A percentile compares a stretch with the other conserved stretches of the same genome.
These are phyloP conservation scores for Chamaetylas fuelleborni DNA, from an alignment of 2,113 vertebrate species.

Conservation along the genomic window DNA sequence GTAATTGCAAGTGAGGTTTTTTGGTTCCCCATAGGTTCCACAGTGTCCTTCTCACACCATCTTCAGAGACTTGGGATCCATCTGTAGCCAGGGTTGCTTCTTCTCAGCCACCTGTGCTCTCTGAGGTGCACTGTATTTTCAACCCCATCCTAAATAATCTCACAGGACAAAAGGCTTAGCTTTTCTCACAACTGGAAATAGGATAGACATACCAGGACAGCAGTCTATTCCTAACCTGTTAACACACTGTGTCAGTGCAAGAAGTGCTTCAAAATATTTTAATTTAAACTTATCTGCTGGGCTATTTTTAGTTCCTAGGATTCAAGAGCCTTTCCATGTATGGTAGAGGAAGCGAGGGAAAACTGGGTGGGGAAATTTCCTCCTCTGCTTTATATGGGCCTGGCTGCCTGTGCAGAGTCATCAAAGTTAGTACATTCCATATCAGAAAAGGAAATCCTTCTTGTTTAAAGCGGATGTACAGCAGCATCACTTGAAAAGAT, in stretches of 20 bases:
- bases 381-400: slow-evolving; percentile 47
- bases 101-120: background rate
- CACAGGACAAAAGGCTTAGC: background rate
- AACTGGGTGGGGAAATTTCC: slow-evolving; percentile 50
- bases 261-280: slow-evolving; percentile 59
- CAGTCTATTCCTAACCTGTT: background rate
- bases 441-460: slow-evolving; percentile 56
- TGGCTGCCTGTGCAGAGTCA: slow-evolving; percentile 21
- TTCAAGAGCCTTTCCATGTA: slow-evolving; percentile 46
- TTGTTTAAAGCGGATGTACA: slow-evolving; percentile 41
- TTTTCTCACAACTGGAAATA: background rate
- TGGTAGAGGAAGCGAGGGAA: slow-evolving; percentile 10
- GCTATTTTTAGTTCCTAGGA: slow-evolving; percentile 51
- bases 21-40: background rate
- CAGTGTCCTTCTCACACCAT: background rate
- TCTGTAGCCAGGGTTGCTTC: background rate
- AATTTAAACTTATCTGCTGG: slow-evolving; percentile 48
- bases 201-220: background rate
- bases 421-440: slow-evolving; percentile 20
- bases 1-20: background rate
- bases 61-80: background rate
- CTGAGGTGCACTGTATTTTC: background rate
- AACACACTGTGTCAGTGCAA: slow-evolving; percentile 6
- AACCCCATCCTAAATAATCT: background rate
- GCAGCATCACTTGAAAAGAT: slow-evolving; percentile 36